Base-by-base conservation (phyloP, 1,140 invertebrate species). In the Apis florea region DNA sequence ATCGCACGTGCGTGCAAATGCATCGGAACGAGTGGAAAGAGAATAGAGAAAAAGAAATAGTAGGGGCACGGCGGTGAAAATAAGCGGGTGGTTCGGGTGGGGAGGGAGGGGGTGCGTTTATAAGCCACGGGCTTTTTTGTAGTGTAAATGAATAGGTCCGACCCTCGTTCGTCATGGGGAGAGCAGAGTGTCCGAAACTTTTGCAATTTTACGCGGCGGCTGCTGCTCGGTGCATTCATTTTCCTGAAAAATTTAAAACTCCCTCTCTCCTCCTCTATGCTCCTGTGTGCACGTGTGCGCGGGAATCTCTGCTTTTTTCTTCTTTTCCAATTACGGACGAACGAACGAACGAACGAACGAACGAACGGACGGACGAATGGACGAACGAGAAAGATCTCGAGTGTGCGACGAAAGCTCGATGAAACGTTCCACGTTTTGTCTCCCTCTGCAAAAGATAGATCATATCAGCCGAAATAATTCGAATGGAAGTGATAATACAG, bases 91-190 rank as follows among this genome's bases (percentile, higher is more conserved):
- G 56, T 31, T 59, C 67, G 24, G 54, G 63, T 15, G 64, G 31
- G 26, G 53, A 21, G 61, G 56, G 31, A 51, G 31, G 31, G n/a
- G 53, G 56, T 79, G 24, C 78, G 61, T 63, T 79, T 56, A 70
- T 76, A 56, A 53, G 64, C 70, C 83, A 66, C 83, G 53, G 78
- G 56, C 71, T 81, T 87, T 87, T 80, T 87, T 84, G 74, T 81
- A 81, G 78, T 83, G 63, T 68, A 69, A 74, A 75, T 80, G 70
- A 79, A 69, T 74, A 63, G 31, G 56, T 56, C 79, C 72, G 69
- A 82, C 56, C 78, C 74, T 59, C 73, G 73, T 47, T 81, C 69
- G 69, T 63, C 51, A 64, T 31, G 24, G 71, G 54, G 68, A 63
- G 11, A 17, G 12, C 31, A 21, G 56, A 76, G 66, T 61, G 74